Evolutionary conservation across 2,797 vertebrate genomes (phyloP), one percentile per base, ranked within the genome.

Genomic region (Champsocephalus esox): DNA sequence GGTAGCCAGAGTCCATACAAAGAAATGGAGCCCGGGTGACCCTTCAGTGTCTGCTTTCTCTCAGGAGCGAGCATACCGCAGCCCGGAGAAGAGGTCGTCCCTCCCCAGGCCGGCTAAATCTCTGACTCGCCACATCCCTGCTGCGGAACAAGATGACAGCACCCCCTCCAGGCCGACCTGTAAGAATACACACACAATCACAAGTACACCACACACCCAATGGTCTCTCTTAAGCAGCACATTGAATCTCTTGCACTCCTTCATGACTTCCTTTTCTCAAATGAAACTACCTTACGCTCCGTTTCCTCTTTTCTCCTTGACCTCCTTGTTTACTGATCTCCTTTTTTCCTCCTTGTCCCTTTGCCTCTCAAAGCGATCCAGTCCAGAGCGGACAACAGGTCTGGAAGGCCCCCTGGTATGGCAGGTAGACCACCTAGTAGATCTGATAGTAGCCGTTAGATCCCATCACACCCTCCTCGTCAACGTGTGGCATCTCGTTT

Each of bases 101-200:
- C 94, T 98, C 41, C 97, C 97, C 0, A 95, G 97, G 92, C 97
- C 97, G 11, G 97, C 97, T 67, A 97, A 97, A 9, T 97, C 97
- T 70, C 95, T 97, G 80, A 96, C 97, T 19, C 96, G 97, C 77
- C 94, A 97, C 83, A 96, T 96, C 16, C 96, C 96, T 72, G 94
- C 96, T 57, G 89, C 94, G 57, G 97, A 98, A 75, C 94, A 96
- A 67, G 97, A 98, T 3, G 97, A 97, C 80, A 95, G 96, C 64
- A 92, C 96, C 82, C 94, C 93, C 55, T 91, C 94, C 84, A 94
- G 97, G 88, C 96, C 96, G 17, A 97, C 96, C 46, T 95, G 97
- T 98, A 95, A 82, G 96, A 93, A 17, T 2, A 34, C 66, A 63
- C 62, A 48, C 24, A 43, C 24, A n/a, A 9, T 34, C 19, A 34